Base-by-base conservation (phyloP, 1,140 invertebrate genomes). In the Trichonephila clavata region DNA sequence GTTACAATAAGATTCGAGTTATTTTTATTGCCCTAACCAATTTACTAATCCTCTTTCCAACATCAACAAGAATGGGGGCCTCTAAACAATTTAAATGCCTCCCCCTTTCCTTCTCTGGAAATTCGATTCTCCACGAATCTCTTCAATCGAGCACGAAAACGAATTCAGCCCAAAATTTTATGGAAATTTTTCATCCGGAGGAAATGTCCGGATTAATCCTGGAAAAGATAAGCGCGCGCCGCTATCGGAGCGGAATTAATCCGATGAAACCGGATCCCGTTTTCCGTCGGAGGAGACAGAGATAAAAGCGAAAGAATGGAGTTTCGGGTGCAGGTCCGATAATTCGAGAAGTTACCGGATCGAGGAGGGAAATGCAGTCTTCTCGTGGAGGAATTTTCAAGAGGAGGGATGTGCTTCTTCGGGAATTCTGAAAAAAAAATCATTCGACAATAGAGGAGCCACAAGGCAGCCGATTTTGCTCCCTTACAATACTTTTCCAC, bases 341-440 rank as follows among this genome's bases (percentile, higher is more conserved):
- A 77, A 77, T 27, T 77, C 24, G 68, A 77, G 68, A 77, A 77
- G 68, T 77, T 77, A 77, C 24, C 68, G 68, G 27, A 77, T 77
- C 27, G 24, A 77, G 32, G 27, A 77, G 27, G 27, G 5, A 24
- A 39, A 16, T 32, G 24, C 10, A 1, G 16, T 6, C 27, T 77
- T 39, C 43, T 50, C 43, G 6, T 50, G 43, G 5, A 50, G 43
- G 43, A 50, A 10, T 6, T 50, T 50, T 50, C 43, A 10, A 50
- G 43, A 8, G 5, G 1, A 6, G 8, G 5, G 5, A 2, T 2
- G 32, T 32, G 1, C 27, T 16, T 77, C 27, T 32, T 18, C 6
- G 27, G 39, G 13, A 1, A 20, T 8, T 6, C 8, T 5, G 0
- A 13, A 27, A 32, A 20, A 2, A 39, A 77, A 39, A 1, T 50